These are phyloP conservation scores for Takifugu rubripes DNA, from an alignment of 2,797 vertebrate genomes.

Conservation along the genomic window DNA sequence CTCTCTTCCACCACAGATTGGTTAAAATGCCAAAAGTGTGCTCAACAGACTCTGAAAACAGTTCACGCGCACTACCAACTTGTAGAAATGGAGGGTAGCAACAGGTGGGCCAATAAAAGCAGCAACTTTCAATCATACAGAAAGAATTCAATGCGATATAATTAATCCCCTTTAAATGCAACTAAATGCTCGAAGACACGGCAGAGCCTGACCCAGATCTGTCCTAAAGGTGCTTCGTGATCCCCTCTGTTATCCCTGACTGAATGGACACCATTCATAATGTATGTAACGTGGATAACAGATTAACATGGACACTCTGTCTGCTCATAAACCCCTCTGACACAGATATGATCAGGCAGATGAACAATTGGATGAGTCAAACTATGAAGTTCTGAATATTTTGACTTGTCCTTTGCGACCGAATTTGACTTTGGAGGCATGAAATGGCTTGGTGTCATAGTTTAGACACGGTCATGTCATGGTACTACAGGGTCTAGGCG, in stretches of 20 bases:
- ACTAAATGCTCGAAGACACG: conserved; percentile 24
- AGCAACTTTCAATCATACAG: no score
- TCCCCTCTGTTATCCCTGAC: conserved; percentile 20
- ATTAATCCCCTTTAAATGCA: conserved; percentile 49
- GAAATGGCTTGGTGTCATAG: conserved; percentile 30
- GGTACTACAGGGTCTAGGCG: conserved; percentile 9
- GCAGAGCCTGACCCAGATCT: conserved; percentile 36
- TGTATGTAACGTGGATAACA: conserved; percentile 36
- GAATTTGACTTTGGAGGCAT: conserved; percentile 37
- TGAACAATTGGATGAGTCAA: conserved; percentile 3
- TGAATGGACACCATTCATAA: background rate
- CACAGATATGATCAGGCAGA: conserved; percentile 37
- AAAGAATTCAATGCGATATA: conserved; percentile 1
- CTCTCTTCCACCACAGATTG: no score
- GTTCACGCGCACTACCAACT: no score
- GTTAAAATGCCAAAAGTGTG: no score
- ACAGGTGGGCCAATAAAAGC: no score
- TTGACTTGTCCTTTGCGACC: conserved; percentile 16
- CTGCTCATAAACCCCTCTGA: conserved; percentile 22
- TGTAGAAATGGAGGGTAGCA: no score
- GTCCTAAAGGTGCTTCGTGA: conserved; percentile 2
- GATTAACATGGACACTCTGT: conserved; percentile 34
- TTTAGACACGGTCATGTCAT: conserved; percentile 23
- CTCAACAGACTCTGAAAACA: no score
- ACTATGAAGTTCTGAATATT: conserved; percentile 2